phyloP scores from a whole-genome alignment of 2,888 invertebrate species.

The Cryptocephalus primarius region DNA sequence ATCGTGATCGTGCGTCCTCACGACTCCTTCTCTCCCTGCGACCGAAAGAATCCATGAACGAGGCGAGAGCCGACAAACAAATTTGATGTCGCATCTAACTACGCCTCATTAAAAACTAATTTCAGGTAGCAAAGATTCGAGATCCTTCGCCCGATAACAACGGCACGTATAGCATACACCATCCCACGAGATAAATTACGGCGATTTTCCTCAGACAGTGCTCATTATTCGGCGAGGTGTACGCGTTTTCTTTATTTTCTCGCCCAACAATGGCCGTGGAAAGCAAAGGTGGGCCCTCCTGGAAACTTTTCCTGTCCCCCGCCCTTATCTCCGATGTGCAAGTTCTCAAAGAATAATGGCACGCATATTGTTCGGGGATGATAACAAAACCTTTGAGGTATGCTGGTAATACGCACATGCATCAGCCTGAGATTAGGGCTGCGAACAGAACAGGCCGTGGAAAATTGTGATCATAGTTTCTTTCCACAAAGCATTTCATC shows the following conservation, averaged over 20 bases:
- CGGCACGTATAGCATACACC: no score
- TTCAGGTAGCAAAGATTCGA: no score
- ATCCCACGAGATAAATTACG: slow-evolving; percentile 1
- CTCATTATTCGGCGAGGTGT: slow-evolving; percentile 3
- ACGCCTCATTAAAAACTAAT: no score
- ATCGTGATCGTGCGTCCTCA: no score
- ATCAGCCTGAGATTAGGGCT: slow-evolving; percentile 11
- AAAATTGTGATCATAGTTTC: no score
- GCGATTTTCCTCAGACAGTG: slow-evolving; percentile 4
- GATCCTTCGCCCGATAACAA: no score
- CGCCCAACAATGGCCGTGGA: slow-evolving; percentile 5
- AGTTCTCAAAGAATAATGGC: slow-evolving; percentile 24
- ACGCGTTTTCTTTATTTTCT: slow-evolving; percentile 4
- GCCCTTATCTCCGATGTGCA: slow-evolving; percentile 23
- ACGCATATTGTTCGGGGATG: slow-evolving; percentile 22
- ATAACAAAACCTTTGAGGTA: slow-evolving; percentile 23
- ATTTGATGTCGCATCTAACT: no score
- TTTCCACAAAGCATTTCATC: no score
- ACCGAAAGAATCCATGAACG: no score
- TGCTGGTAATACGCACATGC: slow-evolving; percentile 20
- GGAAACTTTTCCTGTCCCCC: not conserved
- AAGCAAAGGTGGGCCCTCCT: slow-evolving; percentile 2
- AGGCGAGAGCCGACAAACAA: no score
- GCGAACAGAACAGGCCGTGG: not conserved
- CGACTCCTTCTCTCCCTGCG: no score